A percentile compares a stretch with the other conserved stretches of the same genome.
Evolutionary conservation across 2,113 vertebrate genomes (phyloP).

Genomic region (Urocitellus parryii): DNA sequence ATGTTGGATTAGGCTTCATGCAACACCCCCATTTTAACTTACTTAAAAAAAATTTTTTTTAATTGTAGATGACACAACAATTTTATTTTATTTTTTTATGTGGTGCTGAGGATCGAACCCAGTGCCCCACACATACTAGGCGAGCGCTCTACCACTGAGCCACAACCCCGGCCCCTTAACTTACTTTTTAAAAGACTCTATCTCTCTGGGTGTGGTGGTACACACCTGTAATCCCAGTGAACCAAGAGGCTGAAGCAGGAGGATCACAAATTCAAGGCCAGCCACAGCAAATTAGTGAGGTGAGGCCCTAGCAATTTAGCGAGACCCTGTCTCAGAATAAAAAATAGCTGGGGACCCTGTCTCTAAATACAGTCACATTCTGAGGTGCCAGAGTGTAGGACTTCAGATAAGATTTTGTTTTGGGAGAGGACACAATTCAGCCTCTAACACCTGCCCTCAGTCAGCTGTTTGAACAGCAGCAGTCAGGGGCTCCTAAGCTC

Average conservation of each 20-base stretch:
- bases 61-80: no score
- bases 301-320: no score
- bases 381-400: not conserved
- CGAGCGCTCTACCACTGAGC: no score
- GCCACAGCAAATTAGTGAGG: no score
- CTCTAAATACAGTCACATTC: not conserved
- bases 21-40: not conserved
- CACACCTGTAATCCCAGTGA: no score
- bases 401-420: not conserved
- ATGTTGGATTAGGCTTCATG: not conserved
- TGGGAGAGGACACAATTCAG: not conserved
- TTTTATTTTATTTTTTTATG: no score
- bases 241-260: no score
- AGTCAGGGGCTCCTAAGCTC: not conserved
- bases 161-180: no score
- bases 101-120: no score
- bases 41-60: not conserved
- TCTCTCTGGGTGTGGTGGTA: not conserved
- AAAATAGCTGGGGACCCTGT: not conserved
- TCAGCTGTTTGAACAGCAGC: not conserved
- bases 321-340: no score
- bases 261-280: no score
- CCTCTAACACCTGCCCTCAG: not conserved
- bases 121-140: no score
- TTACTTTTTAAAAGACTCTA: not conserved